Conservation (phyloP, 2,113 vertebrate species). For the Variabilichromis moorii region DNA sequence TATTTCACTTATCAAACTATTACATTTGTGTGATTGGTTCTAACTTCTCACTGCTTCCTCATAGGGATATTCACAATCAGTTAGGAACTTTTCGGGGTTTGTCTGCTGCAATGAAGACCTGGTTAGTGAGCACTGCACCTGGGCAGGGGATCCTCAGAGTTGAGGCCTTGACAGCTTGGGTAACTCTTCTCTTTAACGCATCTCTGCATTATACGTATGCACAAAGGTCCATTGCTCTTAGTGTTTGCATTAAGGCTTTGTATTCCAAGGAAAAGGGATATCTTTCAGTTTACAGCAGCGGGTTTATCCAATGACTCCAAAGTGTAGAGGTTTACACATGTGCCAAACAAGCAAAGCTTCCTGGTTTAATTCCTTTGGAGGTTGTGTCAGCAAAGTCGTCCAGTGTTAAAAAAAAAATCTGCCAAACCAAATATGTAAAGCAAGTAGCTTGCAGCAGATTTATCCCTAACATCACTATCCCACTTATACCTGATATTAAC, state of each 20-base stretch:
- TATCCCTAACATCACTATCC: background rate
- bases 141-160: slow-evolving; percentile 18
- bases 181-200: slow-evolving; percentile 1
- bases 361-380: background rate
- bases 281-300: background rate
- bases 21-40: background rate
- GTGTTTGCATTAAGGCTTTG: background rate
- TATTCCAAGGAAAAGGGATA: background rate
- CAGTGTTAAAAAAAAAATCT: background rate
- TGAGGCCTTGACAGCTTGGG: slow-evolving; percentile 45
- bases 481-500: background rate
- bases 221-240: background rate
- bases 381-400: background rate
- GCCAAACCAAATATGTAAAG: background rate
- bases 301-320: background rate
- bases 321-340: background rate
- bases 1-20: background rate
- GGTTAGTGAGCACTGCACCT: slow-evolving; percentile 27
- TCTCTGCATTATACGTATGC: background rate
- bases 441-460: background rate
- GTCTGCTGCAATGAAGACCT: slow-evolving; percentile 35
- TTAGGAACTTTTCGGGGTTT: slow-evolving; percentile 35
- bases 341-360: background rate
- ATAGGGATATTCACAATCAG: slow-evolving; percentile 41
- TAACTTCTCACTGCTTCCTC: background rate